phyloP scores from a whole-genome alignment of 2,797 vertebrate genomes.

The Diglossa cyanea region DNA sequence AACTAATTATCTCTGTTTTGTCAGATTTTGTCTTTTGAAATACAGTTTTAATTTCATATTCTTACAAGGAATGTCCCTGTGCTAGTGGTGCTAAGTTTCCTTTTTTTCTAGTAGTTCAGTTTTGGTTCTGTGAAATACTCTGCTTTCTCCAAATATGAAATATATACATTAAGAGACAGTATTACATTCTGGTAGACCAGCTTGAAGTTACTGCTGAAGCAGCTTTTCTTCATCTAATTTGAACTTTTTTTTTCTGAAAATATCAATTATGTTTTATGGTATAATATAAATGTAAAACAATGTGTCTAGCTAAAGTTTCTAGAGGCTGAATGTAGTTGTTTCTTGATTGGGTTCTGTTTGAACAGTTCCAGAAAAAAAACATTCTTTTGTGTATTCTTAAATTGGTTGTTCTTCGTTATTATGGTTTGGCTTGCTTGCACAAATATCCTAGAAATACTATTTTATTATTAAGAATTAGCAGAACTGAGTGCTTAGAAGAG shows the following conservation, averaged over 20 bases:
- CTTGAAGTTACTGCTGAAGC: background rate
- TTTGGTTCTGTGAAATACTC: conserved; percentile 15
- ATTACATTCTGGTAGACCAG: background rate
- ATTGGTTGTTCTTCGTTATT: conserved; percentile 9
- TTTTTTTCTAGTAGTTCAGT: background rate
- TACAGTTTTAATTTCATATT: background rate
- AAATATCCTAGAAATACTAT: background rate
- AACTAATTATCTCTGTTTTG: background rate
- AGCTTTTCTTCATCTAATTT: conserved; percentile 13
- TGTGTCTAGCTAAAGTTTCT: conserved; percentile 27
- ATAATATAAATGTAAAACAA: conserved; percentile 36
- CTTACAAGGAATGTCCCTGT: background rate
- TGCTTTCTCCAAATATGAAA: background rate
- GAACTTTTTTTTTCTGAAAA: background rate
- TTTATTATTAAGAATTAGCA: conserved; percentile 17
- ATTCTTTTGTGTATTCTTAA: background rate
- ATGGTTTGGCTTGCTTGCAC: background rate
- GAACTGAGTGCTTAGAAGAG: background rate
- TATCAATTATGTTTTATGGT: conserved; percentile 37
- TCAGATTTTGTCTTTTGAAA: background rate
- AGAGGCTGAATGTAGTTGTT: conserved; percentile 23
- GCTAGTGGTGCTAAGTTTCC: background rate
- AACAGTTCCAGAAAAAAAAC: conserved; percentile 8
- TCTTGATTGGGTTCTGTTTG: conserved; percentile 30
- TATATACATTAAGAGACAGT: background rate